phyloP scores from a whole-genome alignment of 2,797 vertebrate genomes.

The Periparus ater region DNA sequence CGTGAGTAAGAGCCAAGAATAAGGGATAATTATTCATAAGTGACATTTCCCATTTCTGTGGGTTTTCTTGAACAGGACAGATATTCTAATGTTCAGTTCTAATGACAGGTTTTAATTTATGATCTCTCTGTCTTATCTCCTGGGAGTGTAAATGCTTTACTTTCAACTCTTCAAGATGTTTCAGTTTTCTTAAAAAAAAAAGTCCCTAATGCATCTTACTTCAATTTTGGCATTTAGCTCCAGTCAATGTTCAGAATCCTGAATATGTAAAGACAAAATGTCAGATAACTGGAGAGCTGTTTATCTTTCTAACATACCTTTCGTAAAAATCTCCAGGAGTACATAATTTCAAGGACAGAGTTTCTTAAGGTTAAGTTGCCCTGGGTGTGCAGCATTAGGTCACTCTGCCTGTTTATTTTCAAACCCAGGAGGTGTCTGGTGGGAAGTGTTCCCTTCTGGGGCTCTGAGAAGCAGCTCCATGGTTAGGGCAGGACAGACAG shows the following conservation, averaged over 20 bases:
- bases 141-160: background rate
- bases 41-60: constrained; percentile 59
- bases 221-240: background rate
- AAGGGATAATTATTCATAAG: constrained; percentile 56
- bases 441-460: background rate
- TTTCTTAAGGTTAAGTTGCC: background rate
- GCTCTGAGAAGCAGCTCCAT: background rate
- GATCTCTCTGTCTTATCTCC: background rate
- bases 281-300: background rate
- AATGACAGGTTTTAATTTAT: constrained; percentile 16
- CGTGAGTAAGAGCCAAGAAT: constrained; percentile 38
- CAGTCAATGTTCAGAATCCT: background rate
- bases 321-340: background rate
- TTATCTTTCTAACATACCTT: background rate
- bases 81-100: background rate
- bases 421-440: background rate
- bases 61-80: constrained; percentile 42
- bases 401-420: background rate
- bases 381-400: background rate
- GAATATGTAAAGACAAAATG: background rate
- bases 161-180: background rate
- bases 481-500: background rate
- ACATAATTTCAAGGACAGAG: background rate
- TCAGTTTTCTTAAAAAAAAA: background rate
- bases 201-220: background rate